Evolutionary conservation across 2,797 vertebrate species (phyloP), one percentile per base, ranked within the genome.

Genomic region (Myotis planiceps): DNA sequence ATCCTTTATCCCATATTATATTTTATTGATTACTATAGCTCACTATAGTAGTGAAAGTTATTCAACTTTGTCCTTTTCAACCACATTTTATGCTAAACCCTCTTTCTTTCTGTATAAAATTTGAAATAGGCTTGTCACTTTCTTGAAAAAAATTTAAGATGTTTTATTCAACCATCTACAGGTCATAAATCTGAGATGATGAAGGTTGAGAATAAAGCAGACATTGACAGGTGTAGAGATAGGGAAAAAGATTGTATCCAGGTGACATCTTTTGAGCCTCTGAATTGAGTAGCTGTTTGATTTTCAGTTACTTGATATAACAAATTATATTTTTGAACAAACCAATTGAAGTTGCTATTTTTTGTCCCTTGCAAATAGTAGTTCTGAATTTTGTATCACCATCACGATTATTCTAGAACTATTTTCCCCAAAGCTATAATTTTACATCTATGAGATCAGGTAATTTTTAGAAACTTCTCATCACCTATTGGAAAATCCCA

Each of bases 401-500:
- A 29, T 76, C 18, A 47, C 9, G 55, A 18, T 55, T 63, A 69
- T 84, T 94, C 23, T 80, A 55, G 14, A 16, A 37, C 4, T 32
- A 25, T 42, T 29, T 19, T 42, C 37, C 15, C 9, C 42, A 72
- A 37, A 86, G 80, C 21, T 80, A 27, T 68, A 25, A 8, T 39
- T 60, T 80, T 65, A 63, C 1, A 90, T 39, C 5, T 74, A 3
- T n/a, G 39, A 60, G 18, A 71, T 85, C 53, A 94, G 55, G 53
- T 91, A 66, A 90, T 84, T 55, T 92, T 81, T 90, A 58, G 18
- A 85, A 78, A 34, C 5, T 42, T 94, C 13, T 90, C 39, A 88
- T 90, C 18, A 78, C 5, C 1, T 60, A n/a, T 60, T 29, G 42
- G 45, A 92, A 74, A 92, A n/a, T 32, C 16, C 27, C 49, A 58